Evolutionary conservation across 2,797 vertebrate species (phyloP).

Genomic region (Garrulus glandarius): DNA sequence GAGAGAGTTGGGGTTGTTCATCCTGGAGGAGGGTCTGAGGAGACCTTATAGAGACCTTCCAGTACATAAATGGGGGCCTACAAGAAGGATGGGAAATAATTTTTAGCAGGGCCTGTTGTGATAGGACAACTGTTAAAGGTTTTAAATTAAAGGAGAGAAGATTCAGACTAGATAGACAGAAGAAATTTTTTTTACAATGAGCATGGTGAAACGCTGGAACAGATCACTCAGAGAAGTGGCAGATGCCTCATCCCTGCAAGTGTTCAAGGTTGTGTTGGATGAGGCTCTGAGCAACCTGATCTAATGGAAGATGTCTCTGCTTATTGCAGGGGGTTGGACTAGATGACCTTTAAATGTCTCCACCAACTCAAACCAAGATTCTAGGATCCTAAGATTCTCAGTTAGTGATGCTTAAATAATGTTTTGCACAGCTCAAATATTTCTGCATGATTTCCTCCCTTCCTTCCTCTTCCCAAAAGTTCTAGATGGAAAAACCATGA

Average conservation of each 20-base stretch:
- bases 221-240: neutral
- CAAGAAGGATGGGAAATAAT: neutral
- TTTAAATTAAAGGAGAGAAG: neutral
- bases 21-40: neutral
- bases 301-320: neutral
- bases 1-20: neutral
- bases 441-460: neutral
- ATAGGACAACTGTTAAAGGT: neutral
- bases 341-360: fast-evolving
- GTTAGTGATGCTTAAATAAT: neutral
- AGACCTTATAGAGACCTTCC: too few species aligned
- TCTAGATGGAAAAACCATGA: neutral
- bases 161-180: neutral
- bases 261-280: neutral
- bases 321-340: neutral
- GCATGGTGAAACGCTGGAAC: neutral
- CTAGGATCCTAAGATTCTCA: neutral
- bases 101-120: neutral
- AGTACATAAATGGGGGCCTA: neutral
- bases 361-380: neutral
- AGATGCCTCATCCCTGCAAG: neutral
- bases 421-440: neutral
- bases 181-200: neutral
- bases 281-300: neutral
- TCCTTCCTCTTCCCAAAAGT: neutral